Evolutionary conservation across 2,888 invertebrate species (phyloP), one percentile per base, ranked within the genome.

Genomic region (Phania funesta): DNA sequence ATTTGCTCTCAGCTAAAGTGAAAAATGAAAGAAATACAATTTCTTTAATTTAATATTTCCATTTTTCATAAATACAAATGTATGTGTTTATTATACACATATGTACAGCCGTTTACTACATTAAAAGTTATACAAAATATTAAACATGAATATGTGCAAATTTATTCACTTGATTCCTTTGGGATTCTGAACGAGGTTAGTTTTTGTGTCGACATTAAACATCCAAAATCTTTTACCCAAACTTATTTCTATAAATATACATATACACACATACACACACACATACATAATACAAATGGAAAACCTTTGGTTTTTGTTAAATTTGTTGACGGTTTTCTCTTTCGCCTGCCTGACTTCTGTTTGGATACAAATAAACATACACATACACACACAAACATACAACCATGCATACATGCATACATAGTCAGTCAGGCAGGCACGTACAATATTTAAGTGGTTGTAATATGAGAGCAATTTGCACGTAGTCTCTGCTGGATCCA

Each of bases 371-470:
- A 52, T 52, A n/a, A 16, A 13, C 18, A 26, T 26, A 6, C 3
- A 26, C 26, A 6, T 26, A 26, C 26, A 38, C 13, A 38, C n/a
- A 13, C 3, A 13, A 13, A 13, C 2, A n/a, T 38, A 38, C n/a
- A 1, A 13, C 9, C 38, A 38, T n/a, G 13, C 1, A 38, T 24
- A 5, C 22, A 26, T 38, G 35, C 24, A 35, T 41, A 70, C 56
- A 56, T 3, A 52, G 54, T 65, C 65, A 56, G 41, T 38, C 77
- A 64, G 70, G 41, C 60, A 77, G 77, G 67, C 81, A 81, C 77
- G 81, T 81, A 81, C 81, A 77, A 74, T 41, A 64, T 81, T 77
- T 74, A 81, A 77, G 77, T 81, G 81, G 68, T 77, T 76, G 80
- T 76, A 75, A 76, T 76, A 80, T 67, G 76, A 80, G 76, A 76